phyloP scores from a whole-genome alignment of 2,888 invertebrate species.

The Caenorhabditis macrosperma region DNA sequence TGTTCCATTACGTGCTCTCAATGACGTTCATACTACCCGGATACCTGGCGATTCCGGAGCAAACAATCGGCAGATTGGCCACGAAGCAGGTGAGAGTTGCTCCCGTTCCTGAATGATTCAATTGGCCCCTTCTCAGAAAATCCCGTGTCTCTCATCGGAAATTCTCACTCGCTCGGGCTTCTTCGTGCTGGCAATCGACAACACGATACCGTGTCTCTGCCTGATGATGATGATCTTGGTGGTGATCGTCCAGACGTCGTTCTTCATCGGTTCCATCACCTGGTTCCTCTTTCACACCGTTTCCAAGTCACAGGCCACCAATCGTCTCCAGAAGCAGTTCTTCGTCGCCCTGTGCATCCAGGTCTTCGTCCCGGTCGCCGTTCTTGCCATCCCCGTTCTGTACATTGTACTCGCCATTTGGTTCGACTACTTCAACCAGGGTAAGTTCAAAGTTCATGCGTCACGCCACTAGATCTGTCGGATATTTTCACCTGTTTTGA shows the following conservation, averaged over 20 bases:
- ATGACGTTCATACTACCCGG: slow-evolving; percentile 35
- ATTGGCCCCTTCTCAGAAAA: slow-evolving; percentile 11
- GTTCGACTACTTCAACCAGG: slow-evolving; percentile 40
- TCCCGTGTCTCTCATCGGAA: slow-evolving; percentile 33
- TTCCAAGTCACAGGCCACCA: slow-evolving; percentile 30
- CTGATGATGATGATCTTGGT: slow-evolving; percentile 17
- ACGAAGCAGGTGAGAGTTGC: neutral
- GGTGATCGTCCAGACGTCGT: slow-evolving; percentile 2
- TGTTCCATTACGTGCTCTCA: slow-evolving; percentile 24
- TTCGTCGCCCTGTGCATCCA: slow-evolving; percentile 45
- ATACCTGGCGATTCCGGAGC: slow-evolving; percentile 39
- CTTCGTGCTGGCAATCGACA: slow-evolving; percentile 26
- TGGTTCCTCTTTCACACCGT: slow-evolving; percentile 27
- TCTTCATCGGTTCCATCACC: slow-evolving; percentile 10
- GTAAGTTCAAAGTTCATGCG: slow-evolving; percentile 1
- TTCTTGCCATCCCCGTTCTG: slow-evolving; percentile 18
- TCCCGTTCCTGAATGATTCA: no score
- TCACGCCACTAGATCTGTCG: neutral
- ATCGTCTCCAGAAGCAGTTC: slow-evolving; percentile 41
- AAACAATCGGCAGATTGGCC: neutral
- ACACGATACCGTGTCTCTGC: slow-evolving; percentile 28
- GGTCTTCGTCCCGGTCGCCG: slow-evolving; percentile 18
- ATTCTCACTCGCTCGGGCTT: slow-evolving; percentile 27
- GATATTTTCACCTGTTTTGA: neutral
- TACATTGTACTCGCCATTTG: slow-evolving; percentile 27